Evolutionary conservation across 2,113 vertebrate species (phyloP).

Genomic region (Hoplias malabaricus): DNA sequence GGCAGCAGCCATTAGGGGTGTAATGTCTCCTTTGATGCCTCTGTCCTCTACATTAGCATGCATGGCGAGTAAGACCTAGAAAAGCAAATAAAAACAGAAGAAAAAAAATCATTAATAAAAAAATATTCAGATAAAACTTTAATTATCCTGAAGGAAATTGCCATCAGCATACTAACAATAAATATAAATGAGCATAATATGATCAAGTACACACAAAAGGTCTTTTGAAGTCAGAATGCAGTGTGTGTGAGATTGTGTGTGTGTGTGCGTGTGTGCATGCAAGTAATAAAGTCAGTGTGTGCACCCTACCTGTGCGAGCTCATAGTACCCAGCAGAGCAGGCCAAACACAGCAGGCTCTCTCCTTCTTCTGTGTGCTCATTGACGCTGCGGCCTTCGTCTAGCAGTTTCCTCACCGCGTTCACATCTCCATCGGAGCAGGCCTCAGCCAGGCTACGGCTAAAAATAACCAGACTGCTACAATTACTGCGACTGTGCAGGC

Average conservation of each 20-base stretch:
- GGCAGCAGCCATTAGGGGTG: slow-evolving; percentile 97
- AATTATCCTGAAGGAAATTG: too few relatives aligned
- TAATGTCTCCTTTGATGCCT: slow-evolving; percentile 98
- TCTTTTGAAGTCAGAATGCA: not conserved
- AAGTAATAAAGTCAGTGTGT: slow-evolving; percentile 41
- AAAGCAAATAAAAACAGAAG: slow-evolving; percentile 4
- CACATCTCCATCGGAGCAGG: slow-evolving; percentile 97
- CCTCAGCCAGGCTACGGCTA: slow-evolving; percentile 98
- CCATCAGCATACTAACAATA: too few relatives aligned
- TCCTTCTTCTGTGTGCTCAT: slow-evolving; percentile 97
- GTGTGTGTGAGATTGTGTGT: not conserved
- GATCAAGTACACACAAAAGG: not conserved
- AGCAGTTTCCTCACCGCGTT: slow-evolving; percentile 96
- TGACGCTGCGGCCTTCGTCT: slow-evolving; percentile 96
- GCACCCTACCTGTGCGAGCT: slow-evolving; percentile 90
- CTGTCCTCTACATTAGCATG: slow-evolving; percentile 97
- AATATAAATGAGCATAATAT: too few relatives aligned
- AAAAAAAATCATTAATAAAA: not conserved
- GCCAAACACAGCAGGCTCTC: slow-evolving; percentile 96
- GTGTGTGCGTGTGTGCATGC: not conserved
- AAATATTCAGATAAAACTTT: not conserved
- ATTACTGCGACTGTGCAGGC: slow-evolving; percentile 81
- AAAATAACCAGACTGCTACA: slow-evolving; percentile 86
- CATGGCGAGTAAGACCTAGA: slow-evolving; percentile 97
- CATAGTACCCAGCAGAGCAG: slow-evolving; percentile 97